A percentile compares a stretch with the other conserved stretches of the same genome.
These are phyloP conservation scores for Paedocypris sp. DNA, from an alignment of 2,113 vertebrate species.

Conservation along the genomic window DNA sequence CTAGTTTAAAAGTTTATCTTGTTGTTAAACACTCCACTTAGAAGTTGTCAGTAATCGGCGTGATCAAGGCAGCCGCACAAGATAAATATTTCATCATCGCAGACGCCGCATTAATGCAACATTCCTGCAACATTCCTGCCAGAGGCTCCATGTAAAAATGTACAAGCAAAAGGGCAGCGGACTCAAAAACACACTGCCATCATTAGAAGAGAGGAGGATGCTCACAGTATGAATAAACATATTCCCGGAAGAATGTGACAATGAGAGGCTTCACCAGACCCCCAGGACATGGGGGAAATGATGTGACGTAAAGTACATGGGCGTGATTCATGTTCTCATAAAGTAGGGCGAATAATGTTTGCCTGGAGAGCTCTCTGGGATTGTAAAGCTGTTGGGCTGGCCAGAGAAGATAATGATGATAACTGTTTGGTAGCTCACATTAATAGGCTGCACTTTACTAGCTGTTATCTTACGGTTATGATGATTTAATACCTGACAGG, in stretches of 20 bases:
- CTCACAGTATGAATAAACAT: slow-evolving; percentile 13
- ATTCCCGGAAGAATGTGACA: neutral
- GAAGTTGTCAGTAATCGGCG: slow-evolving; percentile 14
- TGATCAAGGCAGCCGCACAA: slow-evolving; percentile 15
- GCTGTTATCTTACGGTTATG: neutral
- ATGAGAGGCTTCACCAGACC: slow-evolving; percentile 3
- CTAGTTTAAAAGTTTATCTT: neutral
- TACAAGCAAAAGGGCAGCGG: slow-evolving; percentile 9
- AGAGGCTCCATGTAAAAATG: slow-evolving; percentile 24
- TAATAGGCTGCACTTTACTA: neutral
- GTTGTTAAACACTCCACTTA: neutral
- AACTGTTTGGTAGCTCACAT: neutral
- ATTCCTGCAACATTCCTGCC: slow-evolving; percentile 1
- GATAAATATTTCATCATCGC: slow-evolving; percentile 20
- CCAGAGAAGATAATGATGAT: slow-evolving; percentile 12
- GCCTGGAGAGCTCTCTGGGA: slow-evolving; percentile 4
- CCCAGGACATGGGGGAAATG: slow-evolving; percentile 18
- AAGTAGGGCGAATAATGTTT: slow-evolving; percentile 29
- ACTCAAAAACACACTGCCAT: slow-evolving; percentile 24
- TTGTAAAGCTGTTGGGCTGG: slow-evolving; percentile 2
- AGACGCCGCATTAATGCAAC: slow-evolving; percentile 12
- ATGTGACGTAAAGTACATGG: slow-evolving; percentile 28
- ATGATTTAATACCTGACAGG: neutral
- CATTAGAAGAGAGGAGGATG: slow-evolving; percentile 28
- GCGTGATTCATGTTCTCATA: slow-evolving; percentile 33